Evolutionary conservation across 1,140 invertebrate species (phyloP).

Genomic region (Bombus impatiens): DNA sequence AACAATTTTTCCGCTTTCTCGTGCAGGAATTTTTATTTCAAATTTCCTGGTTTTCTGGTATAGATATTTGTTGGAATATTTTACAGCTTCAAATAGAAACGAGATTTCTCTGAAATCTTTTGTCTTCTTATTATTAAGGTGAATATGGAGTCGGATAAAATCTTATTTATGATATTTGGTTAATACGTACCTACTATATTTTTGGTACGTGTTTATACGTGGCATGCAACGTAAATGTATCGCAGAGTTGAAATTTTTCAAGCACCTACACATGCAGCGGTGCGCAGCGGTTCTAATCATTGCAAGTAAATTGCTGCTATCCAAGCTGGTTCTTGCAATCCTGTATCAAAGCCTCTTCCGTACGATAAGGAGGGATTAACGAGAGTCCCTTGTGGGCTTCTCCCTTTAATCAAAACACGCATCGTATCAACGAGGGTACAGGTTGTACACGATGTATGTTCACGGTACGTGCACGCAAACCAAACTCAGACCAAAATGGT

Average conservation of each 20-base stretch:
- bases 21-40: neutral
- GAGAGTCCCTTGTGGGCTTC: slow-evolving; percentile 23
- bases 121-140: too few relatives aligned
- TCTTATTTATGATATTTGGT: too few relatives aligned
- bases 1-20: too few relatives aligned
- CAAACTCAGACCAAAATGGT: neutral
- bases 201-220: neutral
- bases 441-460: neutral
- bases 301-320: slow-evolving; percentile 28
- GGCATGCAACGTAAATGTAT: neutral
- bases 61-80: too few relatives aligned
- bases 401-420: slow-evolving; percentile 56
- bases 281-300: neutral
- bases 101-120: too few relatives aligned
- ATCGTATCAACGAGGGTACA: neutral
- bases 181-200: too few relatives aligned
- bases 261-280: neutral
- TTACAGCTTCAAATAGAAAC: too few relatives aligned
- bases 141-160: too few relatives aligned
- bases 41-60: neutral
- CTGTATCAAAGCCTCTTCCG: slow-evolving; percentile 44
- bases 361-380: slow-evolving; percentile 55
- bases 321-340: neutral
- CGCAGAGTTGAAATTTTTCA: neutral
- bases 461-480: too few relatives aligned